phyloP scores from a whole-genome alignment of 2,113 vertebrate genomes.

The Rhinichthys klamathensis region DNA sequence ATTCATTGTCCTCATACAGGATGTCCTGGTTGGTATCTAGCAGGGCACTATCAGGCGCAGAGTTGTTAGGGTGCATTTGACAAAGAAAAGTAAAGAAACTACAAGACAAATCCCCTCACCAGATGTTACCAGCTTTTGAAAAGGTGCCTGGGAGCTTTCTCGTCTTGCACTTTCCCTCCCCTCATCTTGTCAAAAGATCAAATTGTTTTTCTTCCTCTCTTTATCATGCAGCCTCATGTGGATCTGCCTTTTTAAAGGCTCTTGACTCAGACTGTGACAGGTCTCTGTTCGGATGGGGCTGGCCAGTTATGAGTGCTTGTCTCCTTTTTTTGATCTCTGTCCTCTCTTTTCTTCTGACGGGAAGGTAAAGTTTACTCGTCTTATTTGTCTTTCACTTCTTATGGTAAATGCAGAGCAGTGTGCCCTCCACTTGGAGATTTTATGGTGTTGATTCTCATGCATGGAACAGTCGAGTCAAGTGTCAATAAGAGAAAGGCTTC shows the following conservation, averaged over 20 bases:
- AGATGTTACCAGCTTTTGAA: constrained; percentile 71
- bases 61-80: constrained; percentile 49
- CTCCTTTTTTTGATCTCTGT: constrained; percentile 50
- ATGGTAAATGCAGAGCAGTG: constrained; percentile 74
- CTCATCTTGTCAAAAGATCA: constrained; percentile 55
- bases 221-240: constrained; percentile 54
- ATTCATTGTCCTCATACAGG: constrained; percentile 71
- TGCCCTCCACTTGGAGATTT: constrained; percentile 74
- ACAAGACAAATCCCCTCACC: constrained; percentile 68
- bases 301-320: constrained; percentile 52
- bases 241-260: constrained; percentile 37
- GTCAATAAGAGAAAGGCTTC: constrained; percentile 77
- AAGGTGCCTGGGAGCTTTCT: constrained; percentile 61
- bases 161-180: constrained; percentile 60
- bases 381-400: constrained; percentile 69
- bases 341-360: constrained; percentile 70
- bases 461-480: constrained; percentile 68
- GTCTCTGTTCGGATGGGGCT: constrained; percentile 30
- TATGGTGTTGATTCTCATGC: constrained; percentile 78
- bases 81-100: constrained; percentile 48
- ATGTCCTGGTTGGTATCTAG: constrained; percentile 79
- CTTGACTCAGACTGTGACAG: constrained; percentile 32
- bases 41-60: constrained; percentile 47
- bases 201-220: constrained; percentile 60
- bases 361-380: constrained; percentile 76